phyloP scores from a whole-genome alignment of 2,888 invertebrate genomes.

The Slavum lentiscoides region DNA sequence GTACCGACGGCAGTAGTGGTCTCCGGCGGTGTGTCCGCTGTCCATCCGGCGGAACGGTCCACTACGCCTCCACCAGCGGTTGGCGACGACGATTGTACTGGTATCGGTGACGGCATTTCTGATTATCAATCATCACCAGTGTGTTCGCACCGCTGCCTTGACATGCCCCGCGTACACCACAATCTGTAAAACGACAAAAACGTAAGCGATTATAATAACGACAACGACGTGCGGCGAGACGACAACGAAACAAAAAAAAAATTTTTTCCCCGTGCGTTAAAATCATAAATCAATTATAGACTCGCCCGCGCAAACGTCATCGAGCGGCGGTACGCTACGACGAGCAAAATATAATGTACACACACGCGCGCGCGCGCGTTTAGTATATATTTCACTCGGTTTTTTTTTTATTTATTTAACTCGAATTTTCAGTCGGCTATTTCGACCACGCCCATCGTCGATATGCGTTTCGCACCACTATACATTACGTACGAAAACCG shows the following conservation, averaged over 20 bases:
- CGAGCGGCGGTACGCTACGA: too few relatives aligned
- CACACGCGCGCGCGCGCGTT: too few relatives aligned
- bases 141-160: constrained; percentile 52
- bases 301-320: too few relatives aligned
- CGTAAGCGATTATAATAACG: too few relatives aligned
- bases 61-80: constrained; percentile 45
- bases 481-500: constrained; percentile 28
- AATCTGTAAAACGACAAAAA: constrained; percentile 19
- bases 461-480: constrained; percentile 30
- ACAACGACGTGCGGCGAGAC: too few relatives aligned
- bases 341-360: too few relatives aligned
- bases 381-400: neutral
- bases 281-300: too few relatives aligned
- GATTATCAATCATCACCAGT: constrained; percentile 52
- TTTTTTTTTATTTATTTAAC: neutral
- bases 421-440: constrained; percentile 9
- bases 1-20: constrained; percentile 28
- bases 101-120: constrained; percentile 53
- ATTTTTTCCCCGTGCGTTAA: too few relatives aligned
- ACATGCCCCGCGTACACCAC: constrained; percentile 51
- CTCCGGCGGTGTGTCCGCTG: constrained; percentile 48
- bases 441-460: constrained; percentile 31
- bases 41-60: constrained; percentile 52
- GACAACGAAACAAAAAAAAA: too few relatives aligned
- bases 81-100: constrained; percentile 51